Conservation (phyloP, 2,888 invertebrate species). For the Gandaritis pyraliata region DNA sequence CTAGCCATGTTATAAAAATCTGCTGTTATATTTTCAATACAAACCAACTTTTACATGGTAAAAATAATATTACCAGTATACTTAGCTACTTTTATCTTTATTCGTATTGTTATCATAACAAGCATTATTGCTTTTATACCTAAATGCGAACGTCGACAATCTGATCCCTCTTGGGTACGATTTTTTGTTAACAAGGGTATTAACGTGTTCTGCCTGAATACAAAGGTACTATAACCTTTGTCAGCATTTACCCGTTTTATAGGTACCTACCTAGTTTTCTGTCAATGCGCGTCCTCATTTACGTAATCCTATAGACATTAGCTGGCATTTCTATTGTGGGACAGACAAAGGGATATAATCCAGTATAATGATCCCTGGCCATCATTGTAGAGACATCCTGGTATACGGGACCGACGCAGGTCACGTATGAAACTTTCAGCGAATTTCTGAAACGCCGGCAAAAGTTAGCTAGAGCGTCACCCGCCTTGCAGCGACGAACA, state of each 20-base stretch:
- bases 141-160: slow-evolving; percentile 52
- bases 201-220: slow-evolving; percentile 49
- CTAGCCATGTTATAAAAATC: no score
- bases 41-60: no score
- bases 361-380: slow-evolving; percentile 27
- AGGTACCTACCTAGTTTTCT: slow-evolving; percentile 33
- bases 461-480: slow-evolving; percentile 50
- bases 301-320: slow-evolving; percentile 46
- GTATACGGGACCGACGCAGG: slow-evolving; percentile 44
- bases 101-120: slow-evolving; percentile 43
- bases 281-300: slow-evolving; percentile 47
- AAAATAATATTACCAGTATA: no score
- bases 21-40: no score
- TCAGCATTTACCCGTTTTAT: slow-evolving; percentile 51
- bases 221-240: slow-evolving; percentile 52
- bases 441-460: slow-evolving; percentile 43
- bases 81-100: neutral
- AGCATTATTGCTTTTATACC: slow-evolving; percentile 50
- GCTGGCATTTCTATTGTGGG: slow-evolving; percentile 47
- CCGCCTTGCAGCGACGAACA: slow-evolving; percentile 39
- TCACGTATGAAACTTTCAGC: slow-evolving; percentile 59
- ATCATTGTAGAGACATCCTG: slow-evolving; percentile 22
- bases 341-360: slow-evolving; percentile 53
- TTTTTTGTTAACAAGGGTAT: slow-evolving; percentile 61
- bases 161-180: slow-evolving; percentile 48